Evolutionary conservation across 2,888 invertebrate genomes (phyloP), one percentile per base, ranked within the genome.

Genomic region (Gasteruption jaculator): DNA sequence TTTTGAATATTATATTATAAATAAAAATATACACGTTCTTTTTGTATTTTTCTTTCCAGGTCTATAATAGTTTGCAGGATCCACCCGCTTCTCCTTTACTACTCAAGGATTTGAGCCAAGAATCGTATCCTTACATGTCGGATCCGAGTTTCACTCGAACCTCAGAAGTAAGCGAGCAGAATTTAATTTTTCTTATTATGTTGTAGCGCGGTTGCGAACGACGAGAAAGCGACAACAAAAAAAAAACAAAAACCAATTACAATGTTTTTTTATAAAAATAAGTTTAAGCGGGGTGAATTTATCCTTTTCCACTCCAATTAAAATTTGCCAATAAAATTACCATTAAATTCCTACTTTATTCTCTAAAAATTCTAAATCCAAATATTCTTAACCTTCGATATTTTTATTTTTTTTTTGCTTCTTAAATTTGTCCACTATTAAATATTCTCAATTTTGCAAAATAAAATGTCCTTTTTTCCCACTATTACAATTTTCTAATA

Each of bases 131-230:
- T 32, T 67, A 61, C 33, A 55, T 61, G 45, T 48, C 59, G 19
- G 70, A 70, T 46, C 67, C 70, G 3, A 68, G 68, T 38, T 68
- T 70, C 27, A 67, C 65, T 3, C 62, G 70, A 44, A 70, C 69
- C 8, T 70, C 70, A 1, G 69, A 70, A 59, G 69, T 69, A 56
- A 11, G 47, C 2, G 3, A 11, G 19, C n/a, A 6, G 18, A 5
- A 31, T 8, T 33, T 25, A n/a, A n/a, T n/a, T n/a, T n/a, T n/a
- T n/a, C n/a, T n/a, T n/a, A n/a, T n/a, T n/a, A n/a, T 15, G 24
- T 22, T 26, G 3, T 12, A 41, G 2, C 19, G 18, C 3, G 7
- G 16, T 11, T 7, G 18, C 15, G 24, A 16, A 16, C 10, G 14
- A 21, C 7, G 7, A 21, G 18, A 25, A 32, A 21, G 15, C 27